Percentiles rank a stretch among this genome's conserved stretches.
Conservation (phyloP, 64 coral and sea anemone species). For the Orbicella faveolata region DNA sequence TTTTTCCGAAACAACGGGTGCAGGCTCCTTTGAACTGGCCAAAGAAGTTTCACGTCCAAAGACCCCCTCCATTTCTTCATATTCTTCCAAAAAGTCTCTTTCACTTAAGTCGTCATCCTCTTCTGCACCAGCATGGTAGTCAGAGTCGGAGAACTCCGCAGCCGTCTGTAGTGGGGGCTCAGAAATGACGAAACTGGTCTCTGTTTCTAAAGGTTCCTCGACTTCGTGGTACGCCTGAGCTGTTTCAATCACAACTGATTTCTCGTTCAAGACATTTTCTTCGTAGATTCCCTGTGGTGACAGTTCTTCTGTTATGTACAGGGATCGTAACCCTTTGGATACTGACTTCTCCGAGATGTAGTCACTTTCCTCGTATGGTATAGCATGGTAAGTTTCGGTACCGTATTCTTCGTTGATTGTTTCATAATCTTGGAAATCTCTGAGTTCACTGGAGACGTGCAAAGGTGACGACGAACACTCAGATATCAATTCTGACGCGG, state of each 20-base stretch:
- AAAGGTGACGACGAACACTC: constrained; percentile 25
- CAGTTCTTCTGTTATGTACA: constrained; percentile 20
- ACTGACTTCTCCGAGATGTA: constrained; percentile 18
- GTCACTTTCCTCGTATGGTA: neutral
- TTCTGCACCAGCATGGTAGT: neutral
- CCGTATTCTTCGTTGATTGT: constrained; percentile 3
- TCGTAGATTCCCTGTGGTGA: neutral
- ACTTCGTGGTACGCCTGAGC: neutral
- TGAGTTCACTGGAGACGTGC: constrained; percentile 26
- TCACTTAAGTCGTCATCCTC: constrained; percentile 7
- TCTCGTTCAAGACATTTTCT: neutral
- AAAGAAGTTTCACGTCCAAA: neutral
- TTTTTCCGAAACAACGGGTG: neutral
- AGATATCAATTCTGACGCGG: constrained; percentile 16
- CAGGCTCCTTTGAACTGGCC: constrained; percentile 29
- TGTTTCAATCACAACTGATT: constrained; percentile 7
- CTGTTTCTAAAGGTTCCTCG: neutral
- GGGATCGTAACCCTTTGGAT: constrained; percentile 13
- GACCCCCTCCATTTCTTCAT: constrained; percentile 12
- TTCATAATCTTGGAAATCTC: constrained; percentile 29
- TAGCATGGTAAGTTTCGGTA: neutral
- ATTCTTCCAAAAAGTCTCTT: constrained; percentile 39
- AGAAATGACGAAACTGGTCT: neutral
- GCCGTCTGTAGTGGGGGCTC: neutral
- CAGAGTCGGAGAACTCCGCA: neutral